Conservation (phyloP, 1,140 invertebrate species). For the Drosophila elegans region DNA sequence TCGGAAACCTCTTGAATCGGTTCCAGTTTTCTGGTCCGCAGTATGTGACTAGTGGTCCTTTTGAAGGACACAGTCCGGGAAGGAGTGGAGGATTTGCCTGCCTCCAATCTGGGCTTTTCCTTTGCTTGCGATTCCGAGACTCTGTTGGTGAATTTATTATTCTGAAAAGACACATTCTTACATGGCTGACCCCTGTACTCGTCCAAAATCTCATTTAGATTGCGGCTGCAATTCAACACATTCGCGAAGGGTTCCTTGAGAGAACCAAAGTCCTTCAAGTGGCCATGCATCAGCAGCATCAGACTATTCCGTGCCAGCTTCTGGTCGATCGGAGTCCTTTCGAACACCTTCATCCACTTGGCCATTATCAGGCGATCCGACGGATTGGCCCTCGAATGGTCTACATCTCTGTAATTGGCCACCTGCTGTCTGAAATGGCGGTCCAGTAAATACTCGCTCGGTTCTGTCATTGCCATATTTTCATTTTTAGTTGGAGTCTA, state of each 20-base stretch:
- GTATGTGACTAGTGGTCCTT: background rate
- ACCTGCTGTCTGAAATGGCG: constrained; percentile 47
- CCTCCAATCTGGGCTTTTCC: background rate
- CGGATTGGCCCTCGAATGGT: constrained; percentile 1
- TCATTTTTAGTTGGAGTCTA: background rate
- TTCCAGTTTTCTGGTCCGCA: background rate
- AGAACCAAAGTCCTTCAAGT: constrained; percentile 49
- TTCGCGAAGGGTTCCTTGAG: constrained; percentile 56
- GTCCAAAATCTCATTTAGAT: constrained; percentile 49
- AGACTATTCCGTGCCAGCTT: constrained; percentile 58
- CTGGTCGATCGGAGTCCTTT: constrained; percentile 16
- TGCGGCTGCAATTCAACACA: constrained; percentile 18
- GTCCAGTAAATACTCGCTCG: constrained; percentile 41
- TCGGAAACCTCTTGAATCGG: constrained; percentile 25
- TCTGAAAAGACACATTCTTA: too few species aligned
- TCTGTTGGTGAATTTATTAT: background rate
- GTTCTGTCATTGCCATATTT: constrained; percentile 25
- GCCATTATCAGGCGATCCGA: constrained; percentile 46
- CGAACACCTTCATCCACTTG: constrained; percentile 46
- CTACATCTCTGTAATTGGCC: background rate
- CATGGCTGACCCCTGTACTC: constrained; percentile 29
- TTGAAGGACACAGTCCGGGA: background rate
- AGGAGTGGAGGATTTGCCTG: background rate
- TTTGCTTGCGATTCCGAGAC: background rate
- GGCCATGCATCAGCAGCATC: constrained; percentile 50